phyloP scores from a whole-genome alignment of 2,888 invertebrate genomes.

The Listrodromus nycthemerus region DNA sequence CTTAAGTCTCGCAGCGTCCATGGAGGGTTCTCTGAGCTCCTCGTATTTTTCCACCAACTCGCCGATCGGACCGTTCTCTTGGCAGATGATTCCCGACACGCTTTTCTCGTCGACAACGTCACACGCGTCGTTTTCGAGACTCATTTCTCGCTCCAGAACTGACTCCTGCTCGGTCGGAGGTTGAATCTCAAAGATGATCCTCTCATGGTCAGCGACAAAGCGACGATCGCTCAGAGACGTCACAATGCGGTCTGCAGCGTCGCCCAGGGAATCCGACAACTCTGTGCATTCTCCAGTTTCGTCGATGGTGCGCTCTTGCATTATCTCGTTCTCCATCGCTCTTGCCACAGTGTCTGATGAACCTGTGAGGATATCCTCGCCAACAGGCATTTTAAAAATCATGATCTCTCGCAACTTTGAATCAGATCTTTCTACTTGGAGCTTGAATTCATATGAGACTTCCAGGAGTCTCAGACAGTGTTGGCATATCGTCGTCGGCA shows the following conservation, averaged over 20 bases:
- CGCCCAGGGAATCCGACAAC: constrained; percentile 5
- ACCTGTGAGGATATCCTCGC: constrained; percentile 52
- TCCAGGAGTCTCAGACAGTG: constrained; percentile 77
- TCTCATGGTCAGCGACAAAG: constrained; percentile 56
- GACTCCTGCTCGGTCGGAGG: constrained; percentile 39
- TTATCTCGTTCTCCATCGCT: constrained; percentile 66
- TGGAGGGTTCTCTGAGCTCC: constrained; percentile 23
- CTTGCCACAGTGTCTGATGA: constrained; percentile 66
- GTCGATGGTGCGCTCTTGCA: constrained; percentile 8
- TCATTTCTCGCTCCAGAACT: background rate
- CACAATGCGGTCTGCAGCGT: constrained; percentile 27
- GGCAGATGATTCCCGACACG: background rate
- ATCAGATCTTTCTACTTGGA: constrained; percentile 79
- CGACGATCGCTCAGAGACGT: constrained; percentile 50
- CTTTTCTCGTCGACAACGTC: constrained; percentile 18
- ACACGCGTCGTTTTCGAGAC: constrained; percentile 10
- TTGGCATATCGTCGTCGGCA: constrained; percentile 77
- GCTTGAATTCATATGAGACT: constrained; percentile 78
- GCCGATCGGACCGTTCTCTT: constrained; percentile 25
- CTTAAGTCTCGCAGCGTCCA: constrained; percentile 2
- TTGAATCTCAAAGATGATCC: constrained; percentile 62
- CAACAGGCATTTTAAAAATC: constrained; percentile 56
- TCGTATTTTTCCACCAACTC: constrained; percentile 62
- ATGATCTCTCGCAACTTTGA: constrained; percentile 75
- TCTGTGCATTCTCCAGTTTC: constrained; percentile 22